phyloP scores from a whole-genome alignment of 2,113 vertebrate species.

The Heterochromis multidens region DNA sequence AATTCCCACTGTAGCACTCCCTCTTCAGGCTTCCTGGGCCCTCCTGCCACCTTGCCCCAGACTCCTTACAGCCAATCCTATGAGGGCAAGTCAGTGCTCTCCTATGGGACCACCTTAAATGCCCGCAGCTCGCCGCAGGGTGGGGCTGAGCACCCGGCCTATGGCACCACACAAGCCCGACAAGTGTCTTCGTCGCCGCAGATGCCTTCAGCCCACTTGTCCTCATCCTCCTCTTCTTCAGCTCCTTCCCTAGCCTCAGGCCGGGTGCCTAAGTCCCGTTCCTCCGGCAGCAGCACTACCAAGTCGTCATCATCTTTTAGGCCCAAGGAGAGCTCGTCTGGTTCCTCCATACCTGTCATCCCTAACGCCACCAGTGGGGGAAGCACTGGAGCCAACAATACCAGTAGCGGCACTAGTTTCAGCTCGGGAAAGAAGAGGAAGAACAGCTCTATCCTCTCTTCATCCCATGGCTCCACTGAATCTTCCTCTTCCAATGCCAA shows the following conservation, averaged over 20 bases:
- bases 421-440: conserved; percentile 96
- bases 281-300: conserved; percentile 87
- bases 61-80: conserved; percentile 84
- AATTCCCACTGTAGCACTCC: conserved; percentile 80
- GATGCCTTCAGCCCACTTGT: conserved; percentile 93
- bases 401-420: conserved; percentile 76
- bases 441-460: conserved; percentile 84
- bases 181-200: conserved; percentile 94
- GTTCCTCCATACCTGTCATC: conserved; percentile 64
- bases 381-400: conserved; percentile 77
- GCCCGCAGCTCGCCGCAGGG: conserved; percentile 84
- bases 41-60: conserved; percentile 79
- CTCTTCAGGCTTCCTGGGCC: conserved; percentile 81
- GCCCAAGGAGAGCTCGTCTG: conserved; percentile 62
- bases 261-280: conserved; percentile 91
- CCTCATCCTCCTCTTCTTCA: conserved; percentile 64
- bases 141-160: conserved; percentile 85
- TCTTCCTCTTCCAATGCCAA: conserved; percentile 80
- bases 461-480: conserved; percentile 82
- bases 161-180: conserved; percentile 86
- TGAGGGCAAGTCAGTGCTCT: conserved; percentile 82
- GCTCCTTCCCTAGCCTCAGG: conserved; percentile 86
- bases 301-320: conserved; percentile 78
- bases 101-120: conserved; percentile 94
- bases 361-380: conserved; percentile 71